A percentile compares a stretch with the other conserved stretches of the same genome.
These are phyloP conservation scores for Nomada fucata DNA, from an alignment of 2,888 invertebrate genomes.

Conservation along the genomic window DNA sequence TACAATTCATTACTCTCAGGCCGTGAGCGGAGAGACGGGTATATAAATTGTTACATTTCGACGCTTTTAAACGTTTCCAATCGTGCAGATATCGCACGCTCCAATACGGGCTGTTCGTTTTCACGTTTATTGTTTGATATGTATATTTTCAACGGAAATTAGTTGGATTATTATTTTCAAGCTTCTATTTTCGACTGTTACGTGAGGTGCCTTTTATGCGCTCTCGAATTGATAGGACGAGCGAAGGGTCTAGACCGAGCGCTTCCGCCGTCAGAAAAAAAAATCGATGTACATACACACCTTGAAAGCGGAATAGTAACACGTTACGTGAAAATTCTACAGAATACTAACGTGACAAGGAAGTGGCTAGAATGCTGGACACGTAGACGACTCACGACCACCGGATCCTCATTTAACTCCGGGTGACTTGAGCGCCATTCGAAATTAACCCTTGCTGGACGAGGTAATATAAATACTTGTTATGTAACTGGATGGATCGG, in stretches of 20 bases:
- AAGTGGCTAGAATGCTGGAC: slow-evolving; percentile 43
- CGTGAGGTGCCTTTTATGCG: not conserved
- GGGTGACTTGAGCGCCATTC: slow-evolving; percentile 41
- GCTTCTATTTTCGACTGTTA: slow-evolving; percentile 31
- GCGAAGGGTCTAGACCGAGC: not conserved
- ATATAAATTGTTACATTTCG: slow-evolving; percentile 14
- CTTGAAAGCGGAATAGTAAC: slow-evolving; percentile 64
- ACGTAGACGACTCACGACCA: slow-evolving; percentile 55
- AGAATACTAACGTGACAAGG: slow-evolving; percentile 57
- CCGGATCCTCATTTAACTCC: slow-evolving; percentile 61
- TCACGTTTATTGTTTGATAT: slow-evolving; percentile 44
- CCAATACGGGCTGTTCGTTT: not conserved
- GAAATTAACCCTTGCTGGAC: slow-evolving; percentile 39
- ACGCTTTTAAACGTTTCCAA: not conserved
- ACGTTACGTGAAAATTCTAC: slow-evolving; percentile 62
- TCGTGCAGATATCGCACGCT: too few relatives aligned
- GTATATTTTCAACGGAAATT: slow-evolving; percentile 14
- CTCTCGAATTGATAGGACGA: not conserved
- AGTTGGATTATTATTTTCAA: slow-evolving; percentile 40
- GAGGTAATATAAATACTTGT: slow-evolving; percentile 25
- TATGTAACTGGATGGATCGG: not conserved
- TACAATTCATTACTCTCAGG: slow-evolving; percentile 7
- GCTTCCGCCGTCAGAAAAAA: slow-evolving; percentile 6
- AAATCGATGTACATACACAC: slow-evolving; percentile 36
- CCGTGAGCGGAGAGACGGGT: not conserved